These are phyloP conservation scores for Iphiclides podalirius DNA, from an alignment of 2,888 invertebrate species.

Conservation along the genomic window DNA sequence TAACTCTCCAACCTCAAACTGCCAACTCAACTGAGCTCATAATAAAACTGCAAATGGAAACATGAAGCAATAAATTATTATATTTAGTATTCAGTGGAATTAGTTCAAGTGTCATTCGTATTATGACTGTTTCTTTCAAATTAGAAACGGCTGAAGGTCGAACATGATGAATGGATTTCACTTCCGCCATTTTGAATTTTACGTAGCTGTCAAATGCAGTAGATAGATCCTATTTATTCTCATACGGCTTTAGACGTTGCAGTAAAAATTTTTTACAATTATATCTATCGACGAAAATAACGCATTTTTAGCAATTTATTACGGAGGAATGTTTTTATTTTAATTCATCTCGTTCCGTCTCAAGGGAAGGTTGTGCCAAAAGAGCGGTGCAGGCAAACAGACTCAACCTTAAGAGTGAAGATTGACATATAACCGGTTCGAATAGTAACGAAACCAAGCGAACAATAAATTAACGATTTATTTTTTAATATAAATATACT, in stretches of 20 bases:
- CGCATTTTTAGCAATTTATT: constrained; percentile 21
- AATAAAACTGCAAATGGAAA: neutral
- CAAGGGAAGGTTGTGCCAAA: constrained; percentile 57
- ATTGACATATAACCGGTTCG: constrained; percentile 34
- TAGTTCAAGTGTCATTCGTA: neutral
- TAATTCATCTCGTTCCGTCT: constrained; percentile 28
- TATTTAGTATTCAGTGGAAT: constrained; percentile 1
- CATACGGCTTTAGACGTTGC: too few relatives aligned
- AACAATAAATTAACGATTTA: too few relatives aligned
- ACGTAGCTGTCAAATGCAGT: neutral
- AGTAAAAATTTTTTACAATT: too few relatives aligned
- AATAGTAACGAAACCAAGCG: neutral
- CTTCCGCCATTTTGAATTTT: constrained; percentile 18
- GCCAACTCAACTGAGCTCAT: too few relatives aligned
- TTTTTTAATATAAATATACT: too few relatives aligned
- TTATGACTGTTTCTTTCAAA: constrained; percentile 3
- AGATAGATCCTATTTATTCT: too few relatives aligned
- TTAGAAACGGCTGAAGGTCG: constrained; percentile 11
- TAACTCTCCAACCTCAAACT: too few relatives aligned
- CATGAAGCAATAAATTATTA: neutral
- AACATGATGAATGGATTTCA: constrained; percentile 8
- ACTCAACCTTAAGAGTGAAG: constrained; percentile 35
- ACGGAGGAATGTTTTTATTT: constrained; percentile 33
- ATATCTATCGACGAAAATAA: neutral
- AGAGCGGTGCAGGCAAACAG: constrained; percentile 32